phyloP scores from a whole-genome alignment of 2,113 vertebrate genomes.

The Spilogale gracilis region DNA sequence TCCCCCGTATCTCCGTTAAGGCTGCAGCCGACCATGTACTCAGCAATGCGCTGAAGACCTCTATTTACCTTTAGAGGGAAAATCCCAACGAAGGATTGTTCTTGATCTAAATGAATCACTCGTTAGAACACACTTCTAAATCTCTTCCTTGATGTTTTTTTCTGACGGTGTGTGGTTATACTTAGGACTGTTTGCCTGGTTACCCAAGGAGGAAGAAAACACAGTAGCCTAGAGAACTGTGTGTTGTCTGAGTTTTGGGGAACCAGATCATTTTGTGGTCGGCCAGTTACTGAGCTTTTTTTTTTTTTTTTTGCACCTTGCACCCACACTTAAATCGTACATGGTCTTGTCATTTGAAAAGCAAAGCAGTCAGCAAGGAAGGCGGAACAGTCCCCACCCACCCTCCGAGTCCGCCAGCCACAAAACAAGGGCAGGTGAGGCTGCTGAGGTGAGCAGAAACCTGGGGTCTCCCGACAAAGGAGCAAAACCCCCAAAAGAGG shows the following conservation, averaged over 20 bases:
- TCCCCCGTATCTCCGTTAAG: rapidly evolving
- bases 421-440: rapidly evolving
- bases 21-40: rapidly evolving
- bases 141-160: neutral
- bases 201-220: neutral
- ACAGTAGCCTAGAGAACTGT: rapidly evolving
- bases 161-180: neutral
- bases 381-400: rapidly evolving
- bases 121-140: rapidly evolving
- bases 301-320: neutral
- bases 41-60: rapidly evolving
- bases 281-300: neutral
- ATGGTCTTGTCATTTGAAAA: neutral
- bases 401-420: too few relatives aligned
- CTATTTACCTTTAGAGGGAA: neutral
- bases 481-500: conserved; percentile 44
- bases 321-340: neutral
- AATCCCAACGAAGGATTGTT: rapidly evolving
- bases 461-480: neutral
- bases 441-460: rapidly evolving
- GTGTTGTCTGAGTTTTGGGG: neutral
- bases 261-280: neutral
- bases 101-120: neutral
- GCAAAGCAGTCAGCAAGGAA: too few relatives aligned
- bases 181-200: neutral